These are phyloP conservation scores for Colletes gigas DNA, from an alignment of 1,140 invertebrate genomes.

Conservation along the genomic window DNA sequence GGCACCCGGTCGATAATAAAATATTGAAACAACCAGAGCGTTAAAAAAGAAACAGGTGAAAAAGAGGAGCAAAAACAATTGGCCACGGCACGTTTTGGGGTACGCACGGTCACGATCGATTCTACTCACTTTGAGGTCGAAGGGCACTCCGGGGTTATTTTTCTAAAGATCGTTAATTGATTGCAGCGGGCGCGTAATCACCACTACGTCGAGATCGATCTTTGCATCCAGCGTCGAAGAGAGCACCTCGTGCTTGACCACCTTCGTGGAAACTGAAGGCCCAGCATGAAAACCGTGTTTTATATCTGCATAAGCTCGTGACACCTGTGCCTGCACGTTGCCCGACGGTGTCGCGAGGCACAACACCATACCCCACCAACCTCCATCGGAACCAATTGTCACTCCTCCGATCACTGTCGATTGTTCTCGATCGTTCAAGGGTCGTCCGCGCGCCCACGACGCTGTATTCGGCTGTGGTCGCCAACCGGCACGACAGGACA, in stretches of 20 bases:
- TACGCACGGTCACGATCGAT: too few species aligned
- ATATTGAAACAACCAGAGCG: too few species aligned
- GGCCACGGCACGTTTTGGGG: too few species aligned
- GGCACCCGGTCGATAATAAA: too few species aligned
- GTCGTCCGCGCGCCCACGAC: background rate
- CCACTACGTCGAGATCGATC: background rate
- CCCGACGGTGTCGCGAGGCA: background rate
- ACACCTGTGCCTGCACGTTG: conserved; percentile 31
- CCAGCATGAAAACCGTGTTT: conserved; percentile 42
- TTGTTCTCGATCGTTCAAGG: conserved; percentile 41
- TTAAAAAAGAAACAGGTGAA: too few species aligned
- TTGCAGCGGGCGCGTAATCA: background rate
- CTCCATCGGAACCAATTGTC: background rate
- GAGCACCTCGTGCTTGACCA: conserved; percentile 28
- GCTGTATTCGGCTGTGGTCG: background rate
- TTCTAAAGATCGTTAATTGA: background rate
- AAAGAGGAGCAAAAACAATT: too few species aligned
- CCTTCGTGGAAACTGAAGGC: conserved; percentile 53
- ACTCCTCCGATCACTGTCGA: conserved; percentile 3
- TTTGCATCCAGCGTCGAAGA: background rate
- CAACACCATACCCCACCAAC: conserved; percentile 30
- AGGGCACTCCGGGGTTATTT: background rate
- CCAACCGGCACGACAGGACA: background rate
- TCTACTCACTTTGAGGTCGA: conserved; percentile 8
- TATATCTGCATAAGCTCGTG: conserved; percentile 55